Conservation (phyloP, 2,113 vertebrate genomes). For the Psettodes erumei region DNA sequence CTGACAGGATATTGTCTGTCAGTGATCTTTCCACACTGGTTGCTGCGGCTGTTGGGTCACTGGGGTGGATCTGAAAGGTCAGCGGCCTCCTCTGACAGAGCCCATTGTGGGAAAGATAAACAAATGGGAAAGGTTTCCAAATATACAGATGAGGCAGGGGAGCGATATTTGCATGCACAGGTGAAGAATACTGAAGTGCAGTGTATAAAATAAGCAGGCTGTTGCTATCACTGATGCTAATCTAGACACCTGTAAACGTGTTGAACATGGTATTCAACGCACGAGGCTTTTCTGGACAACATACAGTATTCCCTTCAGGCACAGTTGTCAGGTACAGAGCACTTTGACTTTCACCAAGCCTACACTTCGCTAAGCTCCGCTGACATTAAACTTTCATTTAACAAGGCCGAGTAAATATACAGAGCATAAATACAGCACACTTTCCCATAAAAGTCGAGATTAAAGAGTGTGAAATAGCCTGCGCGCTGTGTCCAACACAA, state of each 20-base stretch:
- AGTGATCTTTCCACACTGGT: constrained; percentile 45
- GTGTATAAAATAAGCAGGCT: neutral
- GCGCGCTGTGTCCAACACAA: neutral
- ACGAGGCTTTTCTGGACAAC: constrained; percentile 4
- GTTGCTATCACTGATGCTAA: constrained; percentile 34
- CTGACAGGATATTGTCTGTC: constrained; percentile 48
- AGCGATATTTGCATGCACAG: constrained; percentile 56
- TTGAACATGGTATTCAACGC: constrained; percentile 35
- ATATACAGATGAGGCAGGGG: constrained; percentile 39
- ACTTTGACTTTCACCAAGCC: constrained; percentile 29
- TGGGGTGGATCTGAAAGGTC: constrained; percentile 69
- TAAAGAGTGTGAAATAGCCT: neutral
- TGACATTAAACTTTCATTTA: constrained; percentile 21
- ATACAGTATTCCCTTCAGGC: constrained; percentile 1
- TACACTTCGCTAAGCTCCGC: constrained; percentile 11
- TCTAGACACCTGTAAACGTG: constrained; percentile 8
- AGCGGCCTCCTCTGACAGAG: constrained; percentile 41
- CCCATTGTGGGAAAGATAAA: constrained; percentile 52
- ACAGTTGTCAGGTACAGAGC: constrained; percentile 1
- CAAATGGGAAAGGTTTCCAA: constrained; percentile 64
- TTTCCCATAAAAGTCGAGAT: neutral
- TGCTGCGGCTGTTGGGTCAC: constrained; percentile 55
- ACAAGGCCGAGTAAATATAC: neutral
- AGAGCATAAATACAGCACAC: neutral
- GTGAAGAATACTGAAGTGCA: constrained; percentile 43